Conservation (phyloP, 2,888 invertebrate genomes). For the Digitonthophagus gazella region DNA sequence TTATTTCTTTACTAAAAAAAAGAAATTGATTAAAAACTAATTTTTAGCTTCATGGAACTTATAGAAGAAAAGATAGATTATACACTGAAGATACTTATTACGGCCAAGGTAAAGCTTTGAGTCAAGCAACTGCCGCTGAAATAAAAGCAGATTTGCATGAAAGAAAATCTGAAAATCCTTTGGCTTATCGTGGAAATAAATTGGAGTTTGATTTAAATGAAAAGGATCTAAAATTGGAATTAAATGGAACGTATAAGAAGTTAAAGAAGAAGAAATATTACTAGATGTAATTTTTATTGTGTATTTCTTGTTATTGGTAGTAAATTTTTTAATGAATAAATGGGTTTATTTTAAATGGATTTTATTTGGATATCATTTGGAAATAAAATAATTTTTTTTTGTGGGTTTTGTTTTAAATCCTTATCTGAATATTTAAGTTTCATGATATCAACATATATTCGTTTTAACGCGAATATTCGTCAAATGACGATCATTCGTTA, state of each 20-base stretch:
- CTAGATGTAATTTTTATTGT: too few relatives aligned
- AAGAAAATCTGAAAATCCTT: slow-evolving; percentile 52
- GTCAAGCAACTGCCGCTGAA: slow-evolving; percentile 54
- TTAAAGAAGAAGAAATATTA: slow-evolving; percentile 19
- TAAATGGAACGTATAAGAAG: neutral
- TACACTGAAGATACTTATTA: slow-evolving; percentile 69
- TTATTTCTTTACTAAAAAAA: slow-evolving; percentile 28
- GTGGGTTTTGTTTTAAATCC: too few relatives aligned
- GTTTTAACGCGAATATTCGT: too few relatives aligned
- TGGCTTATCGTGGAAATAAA: slow-evolving; percentile 50
- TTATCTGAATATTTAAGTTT: too few relatives aligned
- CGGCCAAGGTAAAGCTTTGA: slow-evolving; percentile 57
- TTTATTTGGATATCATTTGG: too few relatives aligned
- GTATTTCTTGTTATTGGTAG: too few relatives aligned
- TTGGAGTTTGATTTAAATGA: slow-evolving; percentile 42
- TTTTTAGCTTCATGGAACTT: slow-evolving; percentile 66
- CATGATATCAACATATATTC: too few relatives aligned
- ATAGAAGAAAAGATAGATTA: slow-evolving; percentile 60
- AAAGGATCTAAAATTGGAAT: slow-evolving; percentile 27
- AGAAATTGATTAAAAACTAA: too few relatives aligned
- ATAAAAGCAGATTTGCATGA: slow-evolving; percentile 53
- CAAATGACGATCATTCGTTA: too few relatives aligned
- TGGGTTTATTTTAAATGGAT: too few relatives aligned
- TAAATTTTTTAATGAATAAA: too few relatives aligned
- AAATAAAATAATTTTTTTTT: too few relatives aligned